Base-by-base conservation (phyloP, 2,113 vertebrate genomes). In the Gnathonemus echidnorhynchus region DNA sequence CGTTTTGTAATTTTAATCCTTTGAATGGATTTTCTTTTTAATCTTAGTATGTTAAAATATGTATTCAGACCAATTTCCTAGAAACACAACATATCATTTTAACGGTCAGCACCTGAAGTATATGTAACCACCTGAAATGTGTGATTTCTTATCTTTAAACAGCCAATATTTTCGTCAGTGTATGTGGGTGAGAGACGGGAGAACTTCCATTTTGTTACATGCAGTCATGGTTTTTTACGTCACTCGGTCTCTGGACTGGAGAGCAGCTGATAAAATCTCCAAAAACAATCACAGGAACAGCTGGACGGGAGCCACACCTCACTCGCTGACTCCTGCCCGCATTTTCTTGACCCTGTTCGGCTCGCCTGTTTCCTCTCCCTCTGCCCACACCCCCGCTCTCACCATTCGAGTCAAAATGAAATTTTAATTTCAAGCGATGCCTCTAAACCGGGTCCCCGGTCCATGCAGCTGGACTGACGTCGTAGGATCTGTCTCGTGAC, bases 61-160 rank as follows among this genome's bases (percentile, higher is more conserved):
- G 93, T 94, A 90, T 95, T 94, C 95, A 94, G 90, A 94, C 46
- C 45, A 86, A 31, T 86, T 86, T 31, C 85, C n/a, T 87, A 87
- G 50, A 87, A 93, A 90, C 93, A 94, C 94, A 31, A 85, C 50
- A 49, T 62, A 85, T 58, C 35, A 58, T 49, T 80, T 62, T 42
- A 53, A 85, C 52, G 42, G 80, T 89, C 80, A 46, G 15, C 70
- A 85, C 39, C 70, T 46, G 77, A 89, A 27, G 27, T 84, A 15
- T 45, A 87, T 31, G 70, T 89, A 77, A 74, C 24, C n/a, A 70
- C n/a, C 45, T 46, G 42, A 46, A 66, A 24, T 31, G 11, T 88
- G 27, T 89, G n/a, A 27, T 89, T 89, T 88, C 19, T 53, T 83
- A 48, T 89, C 31, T 52, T 89, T 87, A 39, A 52, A 19, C 13